Conservation (phyloP, 2,888 invertebrate species). For the Eupsilia transversa region DNA sequence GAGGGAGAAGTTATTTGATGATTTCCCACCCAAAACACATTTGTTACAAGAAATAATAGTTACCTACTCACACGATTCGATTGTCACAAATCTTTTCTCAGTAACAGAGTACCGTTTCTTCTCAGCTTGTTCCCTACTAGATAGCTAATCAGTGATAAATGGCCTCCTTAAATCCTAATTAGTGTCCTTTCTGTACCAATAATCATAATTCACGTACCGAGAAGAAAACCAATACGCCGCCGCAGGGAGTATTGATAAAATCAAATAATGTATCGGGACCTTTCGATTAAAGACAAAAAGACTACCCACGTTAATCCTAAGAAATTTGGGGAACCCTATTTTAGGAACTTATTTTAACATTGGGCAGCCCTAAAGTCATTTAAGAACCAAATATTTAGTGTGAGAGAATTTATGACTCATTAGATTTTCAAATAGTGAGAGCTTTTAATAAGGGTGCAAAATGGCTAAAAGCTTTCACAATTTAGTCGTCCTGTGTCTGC, state of each 20-base stretch:
- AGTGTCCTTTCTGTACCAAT: constrained; percentile 25
- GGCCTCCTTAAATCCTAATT: constrained; percentile 32
- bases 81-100: not conserved
- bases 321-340: constrained; percentile 6
- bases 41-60: not conserved
- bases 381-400: constrained; percentile 24
- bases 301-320: constrained; percentile 1
- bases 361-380: constrained; percentile 15
- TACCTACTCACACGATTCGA: too few species aligned
- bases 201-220: constrained; percentile 35
- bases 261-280: constrained; percentile 29
- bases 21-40: too few species aligned
- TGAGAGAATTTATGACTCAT: constrained; percentile 23
- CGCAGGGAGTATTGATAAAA: constrained; percentile 35
- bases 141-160: constrained; percentile 45
- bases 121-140: not conserved
- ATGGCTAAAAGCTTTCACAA: not conserved
- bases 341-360: not conserved
- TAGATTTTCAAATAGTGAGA: constrained; percentile 29
- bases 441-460: constrained; percentile 15
- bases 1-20: too few species aligned
- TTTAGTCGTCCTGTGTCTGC: too few species aligned
- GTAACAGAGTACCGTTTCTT: not conserved
- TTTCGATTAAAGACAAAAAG: constrained; percentile 30
- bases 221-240: constrained; percentile 17